Evolutionary conservation across 2,888 invertebrate species (phyloP).

Genomic region (Platycheirus rosarum): DNA sequence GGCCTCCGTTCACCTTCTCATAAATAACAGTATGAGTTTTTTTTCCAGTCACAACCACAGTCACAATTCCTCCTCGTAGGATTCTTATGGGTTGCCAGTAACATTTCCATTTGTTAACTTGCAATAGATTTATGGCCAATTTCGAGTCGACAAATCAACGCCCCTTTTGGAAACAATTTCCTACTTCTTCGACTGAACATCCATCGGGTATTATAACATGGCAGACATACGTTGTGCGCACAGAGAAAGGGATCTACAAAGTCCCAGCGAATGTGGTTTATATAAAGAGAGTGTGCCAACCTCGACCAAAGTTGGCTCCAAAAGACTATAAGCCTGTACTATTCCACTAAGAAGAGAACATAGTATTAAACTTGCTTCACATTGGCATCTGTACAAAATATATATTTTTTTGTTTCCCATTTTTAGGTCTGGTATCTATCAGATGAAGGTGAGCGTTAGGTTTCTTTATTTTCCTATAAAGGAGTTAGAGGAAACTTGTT

Average conservation of each 20-base stretch:
- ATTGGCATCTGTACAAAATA: conserved; percentile 66
- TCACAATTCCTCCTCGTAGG: conserved; percentile 47
- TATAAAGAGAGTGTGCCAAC: conserved; percentile 3
- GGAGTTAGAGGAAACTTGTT: conserved; percentile 67
- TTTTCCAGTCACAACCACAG: conserved; percentile 41
- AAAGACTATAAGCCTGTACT: conserved; percentile 22
- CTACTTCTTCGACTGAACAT: conserved; percentile 32
- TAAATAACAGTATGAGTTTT: conserved; percentile 60
- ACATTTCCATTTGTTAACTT: conserved; percentile 69
- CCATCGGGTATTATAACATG: conserved; percentile 6
- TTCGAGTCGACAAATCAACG: conserved; percentile 72
- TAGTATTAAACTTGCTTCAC: conserved; percentile 64
- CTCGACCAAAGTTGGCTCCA: conserved; percentile 9
- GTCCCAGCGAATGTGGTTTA: conserved; percentile 32
- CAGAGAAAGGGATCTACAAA: conserved; percentile 3
- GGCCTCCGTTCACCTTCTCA: conserved; percentile 64
- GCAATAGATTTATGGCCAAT: conserved; percentile 66
- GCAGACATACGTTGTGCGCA: neutral
- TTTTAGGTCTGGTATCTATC: conserved; percentile 27
- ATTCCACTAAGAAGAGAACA: conserved; percentile 31
- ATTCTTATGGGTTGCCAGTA: conserved; percentile 43
- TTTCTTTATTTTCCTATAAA: conserved; percentile 16
- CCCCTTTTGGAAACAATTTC: conserved; percentile 73
- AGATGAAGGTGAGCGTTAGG: conserved; percentile 36
- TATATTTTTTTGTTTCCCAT: conserved; percentile 5